Conservation (phyloP, 1,140 invertebrate species). For the Brachionus manjavacas region DNA sequence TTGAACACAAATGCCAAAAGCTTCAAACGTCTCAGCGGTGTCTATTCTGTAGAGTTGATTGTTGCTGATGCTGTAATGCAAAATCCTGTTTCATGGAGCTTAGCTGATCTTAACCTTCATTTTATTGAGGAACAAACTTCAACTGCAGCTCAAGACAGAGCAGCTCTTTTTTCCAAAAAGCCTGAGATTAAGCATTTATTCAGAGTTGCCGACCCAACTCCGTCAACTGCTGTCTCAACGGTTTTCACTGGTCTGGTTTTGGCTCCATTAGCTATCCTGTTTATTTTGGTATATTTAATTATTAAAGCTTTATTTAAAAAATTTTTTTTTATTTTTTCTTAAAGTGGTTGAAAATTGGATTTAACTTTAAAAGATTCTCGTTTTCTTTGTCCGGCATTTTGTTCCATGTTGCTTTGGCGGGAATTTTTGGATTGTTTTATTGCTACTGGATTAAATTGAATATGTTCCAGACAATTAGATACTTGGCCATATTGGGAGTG, state of each 20-base stretch:
- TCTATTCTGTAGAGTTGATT: constrained; percentile 76
- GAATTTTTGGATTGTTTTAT: constrained; percentile 77
- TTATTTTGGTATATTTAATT: constrained; percentile 57
- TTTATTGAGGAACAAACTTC: constrained; percentile 40
- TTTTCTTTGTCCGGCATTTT: constrained; percentile 71
- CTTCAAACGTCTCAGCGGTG: constrained; percentile 70
- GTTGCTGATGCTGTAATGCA: constrained; percentile 82
- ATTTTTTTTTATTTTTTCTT: constrained; percentile 43
- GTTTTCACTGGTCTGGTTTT: constrained; percentile 79
- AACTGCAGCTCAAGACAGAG: constrained; percentile 49
- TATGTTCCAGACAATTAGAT: constrained; percentile 92
- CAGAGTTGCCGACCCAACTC: constrained; percentile 81
- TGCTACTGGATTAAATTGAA: constrained; percentile 84
- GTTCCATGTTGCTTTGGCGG: constrained; percentile 77
- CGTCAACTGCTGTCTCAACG: constrained; percentile 77
- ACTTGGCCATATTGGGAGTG: constrained; percentile 72
- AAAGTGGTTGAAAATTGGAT: constrained; percentile 77
- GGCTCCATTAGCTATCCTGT: constrained; percentile 72
- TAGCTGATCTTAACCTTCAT: constrained; percentile 56
- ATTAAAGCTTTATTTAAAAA: constrained; percentile 39
- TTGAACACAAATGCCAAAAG: constrained; percentile 69
- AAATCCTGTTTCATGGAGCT: constrained; percentile 78
- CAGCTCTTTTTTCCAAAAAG: constrained; percentile 63
- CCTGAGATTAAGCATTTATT: constrained; percentile 88
- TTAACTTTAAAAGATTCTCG: constrained; percentile 80